Base-by-base conservation (phyloP, 1,140 invertebrate genomes). In the Drosophila mauritiana region DNA sequence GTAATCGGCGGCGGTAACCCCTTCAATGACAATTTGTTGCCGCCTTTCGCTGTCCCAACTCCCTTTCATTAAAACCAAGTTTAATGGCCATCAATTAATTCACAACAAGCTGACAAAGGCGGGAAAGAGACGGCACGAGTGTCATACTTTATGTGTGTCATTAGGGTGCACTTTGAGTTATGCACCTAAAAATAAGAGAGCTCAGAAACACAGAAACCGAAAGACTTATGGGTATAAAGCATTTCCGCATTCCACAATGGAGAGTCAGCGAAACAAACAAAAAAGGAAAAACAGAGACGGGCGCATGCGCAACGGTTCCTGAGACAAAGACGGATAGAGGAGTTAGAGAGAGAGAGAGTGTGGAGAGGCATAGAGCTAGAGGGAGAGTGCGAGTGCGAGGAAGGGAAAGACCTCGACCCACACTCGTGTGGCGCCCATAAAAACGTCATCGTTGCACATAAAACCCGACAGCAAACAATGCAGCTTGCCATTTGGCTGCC, bases 381-480 rank as follows among this genome's bases (percentile, higher is more conserved):
- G 31, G 31, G 31, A 31, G 7, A 13, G 17, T 1, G 17, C 40
- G 25, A 13, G 25, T 10, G 36, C 2, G 5, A 52, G 45, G 20
- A 42, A 46, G 45, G 20, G 11, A 46, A 46, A 51, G 46, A 67
- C 59, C 62, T 48, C 73, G 59, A 81, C 57, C 79, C 79, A 81
- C 78, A 59, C 63, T 61, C 46, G 43, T 37, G 73, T 85, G 82
- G 78, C 73, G 82, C 73, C 82, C 78, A 85, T 86, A 75, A 86
- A 86, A 82, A 79, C 74, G 82, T 74, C 68, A 85, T 85, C 84
- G 56, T 69, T 73, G 46, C 75, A 78, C 75, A 65, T 78, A 63
- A 74, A 74, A 49, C 48, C 15, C 69, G 56, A 52, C 62, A 55
- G 49, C 40, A 46, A 64, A 63, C 48, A 81, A 76, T 78, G 59